Percentiles rank a stretch among this genome's conserved stretches.
phyloP scores from a whole-genome alignment of 2,888 invertebrate genomes.

The Nemoura dubitans region DNA sequence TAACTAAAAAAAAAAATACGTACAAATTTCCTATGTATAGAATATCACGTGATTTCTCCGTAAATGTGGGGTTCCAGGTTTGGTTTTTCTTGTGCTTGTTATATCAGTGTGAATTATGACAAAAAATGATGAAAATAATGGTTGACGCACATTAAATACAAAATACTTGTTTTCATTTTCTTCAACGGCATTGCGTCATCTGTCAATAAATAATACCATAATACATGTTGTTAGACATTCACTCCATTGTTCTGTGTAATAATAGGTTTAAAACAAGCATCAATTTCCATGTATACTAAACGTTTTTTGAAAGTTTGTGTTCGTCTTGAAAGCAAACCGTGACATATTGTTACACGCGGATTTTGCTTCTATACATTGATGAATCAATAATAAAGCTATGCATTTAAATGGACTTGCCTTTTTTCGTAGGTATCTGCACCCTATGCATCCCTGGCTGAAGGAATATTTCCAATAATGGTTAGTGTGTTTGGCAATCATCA shows the following conservation, averaged over 20 bases:
- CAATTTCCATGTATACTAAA: conserved; percentile 49
- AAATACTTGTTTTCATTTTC: conserved; percentile 43
- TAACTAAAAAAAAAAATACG: conserved; percentile 48
- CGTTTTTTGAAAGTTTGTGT: conserved; percentile 51
- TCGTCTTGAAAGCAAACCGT: conserved; percentile 48
- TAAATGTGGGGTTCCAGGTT: conserved; percentile 26
- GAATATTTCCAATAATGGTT: no score
- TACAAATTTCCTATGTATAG: conserved; percentile 51
- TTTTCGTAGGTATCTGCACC: conserved; percentile 24
- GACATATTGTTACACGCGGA: conserved; percentile 48
- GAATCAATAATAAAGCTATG: conserved; percentile 79
- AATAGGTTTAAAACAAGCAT: conserved; percentile 47
- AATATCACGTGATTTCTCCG: conserved; percentile 31
- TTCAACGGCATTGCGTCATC: conserved; percentile 47
- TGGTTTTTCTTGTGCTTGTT: conserved; percentile 45
- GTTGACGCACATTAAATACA: conserved; percentile 49
- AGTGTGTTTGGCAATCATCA: no score
- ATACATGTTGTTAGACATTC: conserved; percentile 50
- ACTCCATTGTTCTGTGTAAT: conserved; percentile 50
- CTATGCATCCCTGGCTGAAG: no score
- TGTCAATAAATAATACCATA: conserved; percentile 36
- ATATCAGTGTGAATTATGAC: conserved; percentile 46
- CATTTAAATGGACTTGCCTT: conserved; percentile 67
- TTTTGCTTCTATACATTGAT: conserved; percentile 69
- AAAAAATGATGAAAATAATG: conserved; percentile 41